A percentile compares a stretch with the other conserved stretches of the same genome.
Evolutionary conservation across 2,888 invertebrate species (phyloP).

Genomic region (Aradus depressus): DNA sequence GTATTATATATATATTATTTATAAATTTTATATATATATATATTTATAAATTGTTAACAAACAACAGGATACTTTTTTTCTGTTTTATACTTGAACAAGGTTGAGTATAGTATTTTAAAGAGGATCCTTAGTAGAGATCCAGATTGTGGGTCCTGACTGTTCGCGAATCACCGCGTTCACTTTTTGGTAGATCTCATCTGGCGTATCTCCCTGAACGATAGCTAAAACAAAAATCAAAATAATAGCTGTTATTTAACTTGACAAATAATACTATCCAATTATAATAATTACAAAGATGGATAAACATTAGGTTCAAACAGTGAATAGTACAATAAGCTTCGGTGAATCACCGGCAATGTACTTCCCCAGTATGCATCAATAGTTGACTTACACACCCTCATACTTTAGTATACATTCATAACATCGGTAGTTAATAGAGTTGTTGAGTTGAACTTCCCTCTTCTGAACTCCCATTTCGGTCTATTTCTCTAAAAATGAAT

Average conservation of each 20-base stretch:
- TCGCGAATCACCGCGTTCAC: conserved; percentile 90
- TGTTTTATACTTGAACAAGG: conserved; percentile 13
- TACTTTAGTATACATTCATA: no score
- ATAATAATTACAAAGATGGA: no score
- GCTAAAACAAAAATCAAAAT: conserved; percentile 44
- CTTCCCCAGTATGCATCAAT: no score
- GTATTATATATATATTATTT: conserved; percentile 13
- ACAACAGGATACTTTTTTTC: conserved; percentile 7
- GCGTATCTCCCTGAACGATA: conserved; percentile 92
- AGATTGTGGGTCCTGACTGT: conserved; percentile 90
- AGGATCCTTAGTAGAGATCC: conserved; percentile 94
- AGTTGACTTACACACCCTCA: no score
- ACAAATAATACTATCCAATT: background rate
- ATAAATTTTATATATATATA: conserved; percentile 13
- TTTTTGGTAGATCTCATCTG: conserved; percentile 91
- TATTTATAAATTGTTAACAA: conserved; percentile 17
- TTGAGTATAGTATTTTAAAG: conserved; percentile 48
- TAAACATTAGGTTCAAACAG: no score
- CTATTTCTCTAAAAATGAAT: no score
- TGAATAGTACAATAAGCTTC: no score
- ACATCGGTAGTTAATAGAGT: no score
- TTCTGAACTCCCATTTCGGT: no score
- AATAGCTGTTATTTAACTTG: background rate
- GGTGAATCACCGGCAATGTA: no score
- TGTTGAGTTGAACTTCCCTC: no score